Evolutionary conservation across 2,888 invertebrate genomes (phyloP).

Genomic region (Calliopum simillimum): DNA sequence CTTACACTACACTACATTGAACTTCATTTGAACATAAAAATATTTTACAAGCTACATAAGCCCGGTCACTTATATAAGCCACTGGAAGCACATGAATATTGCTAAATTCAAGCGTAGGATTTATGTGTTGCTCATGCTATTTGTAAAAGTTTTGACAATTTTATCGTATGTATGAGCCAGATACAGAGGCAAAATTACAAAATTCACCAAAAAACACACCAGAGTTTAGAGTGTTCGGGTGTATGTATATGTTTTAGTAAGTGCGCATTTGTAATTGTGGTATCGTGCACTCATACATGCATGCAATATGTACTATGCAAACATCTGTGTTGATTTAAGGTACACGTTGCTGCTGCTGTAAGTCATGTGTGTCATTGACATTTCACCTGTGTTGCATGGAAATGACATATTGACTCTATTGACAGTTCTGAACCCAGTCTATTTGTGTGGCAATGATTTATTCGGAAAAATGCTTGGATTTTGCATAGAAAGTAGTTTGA

Average conservation of each 20-base stretch:
- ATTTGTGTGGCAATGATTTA: constrained; percentile 2
- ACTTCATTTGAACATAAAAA: too few species aligned
- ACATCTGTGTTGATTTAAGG: not conserved
- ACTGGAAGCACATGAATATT: too few species aligned
- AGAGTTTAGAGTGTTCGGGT: not conserved
- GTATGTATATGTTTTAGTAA: not conserved
- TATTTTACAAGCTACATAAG: not conserved
- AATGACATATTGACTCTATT: constrained; percentile 51
- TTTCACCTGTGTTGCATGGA: constrained; percentile 11
- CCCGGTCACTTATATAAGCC: not conserved
- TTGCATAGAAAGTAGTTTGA: not conserved
- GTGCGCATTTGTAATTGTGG: constrained; percentile 8
- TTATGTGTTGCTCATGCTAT: too few species aligned
- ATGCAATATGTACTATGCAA: not conserved
- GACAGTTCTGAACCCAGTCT: constrained; percentile 38
- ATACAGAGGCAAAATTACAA: too few species aligned
- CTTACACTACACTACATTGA: too few species aligned
- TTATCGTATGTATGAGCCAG: too few species aligned
- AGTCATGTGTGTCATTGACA: constrained; percentile 9
- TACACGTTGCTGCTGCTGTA: too few species aligned
- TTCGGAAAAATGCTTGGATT: constrained; percentile 2
- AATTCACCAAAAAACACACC: not conserved
- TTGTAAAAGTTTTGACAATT: too few species aligned
- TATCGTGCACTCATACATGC: constrained; percentile 3
- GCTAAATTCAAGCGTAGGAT: too few species aligned